These are phyloP conservation scores for Taphrorychus bicolor DNA, from an alignment of 2,888 invertebrate species.

Conservation along the genomic window DNA sequence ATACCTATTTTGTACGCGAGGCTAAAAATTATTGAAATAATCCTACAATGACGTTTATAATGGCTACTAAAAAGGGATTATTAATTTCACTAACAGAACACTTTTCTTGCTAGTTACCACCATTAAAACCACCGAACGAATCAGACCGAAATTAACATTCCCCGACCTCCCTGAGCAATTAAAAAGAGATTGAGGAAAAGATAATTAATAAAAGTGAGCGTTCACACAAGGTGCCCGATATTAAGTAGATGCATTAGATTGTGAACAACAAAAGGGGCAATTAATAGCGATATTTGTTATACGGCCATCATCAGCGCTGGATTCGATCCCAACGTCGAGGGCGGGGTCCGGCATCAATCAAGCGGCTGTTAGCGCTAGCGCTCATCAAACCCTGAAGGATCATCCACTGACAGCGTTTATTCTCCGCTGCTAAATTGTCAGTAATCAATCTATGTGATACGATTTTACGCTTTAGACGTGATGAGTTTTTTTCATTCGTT, in stretches of 20 bases:
- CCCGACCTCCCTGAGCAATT: constrained; percentile 8
- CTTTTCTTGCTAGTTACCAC: too few relatives aligned
- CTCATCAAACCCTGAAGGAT: constrained; percentile 51
- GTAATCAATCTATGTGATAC: constrained; percentile 51
- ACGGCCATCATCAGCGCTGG: constrained; percentile 34
- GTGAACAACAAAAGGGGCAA: constrained; percentile 47
- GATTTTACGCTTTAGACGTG: constrained; percentile 33
- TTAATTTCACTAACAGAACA: neutral
- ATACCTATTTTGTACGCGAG: neutral
- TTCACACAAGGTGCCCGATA: constrained; percentile 24
- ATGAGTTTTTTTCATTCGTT: constrained; percentile 19
- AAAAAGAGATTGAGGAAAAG: constrained; percentile 21
- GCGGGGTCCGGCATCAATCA: constrained; percentile 57
- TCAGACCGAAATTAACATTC: neutral
- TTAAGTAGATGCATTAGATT: constrained; percentile 45
- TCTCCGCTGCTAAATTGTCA: constrained; percentile 50
- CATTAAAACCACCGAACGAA: neutral
- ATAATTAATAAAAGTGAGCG: constrained; percentile 30
- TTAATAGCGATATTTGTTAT: constrained; percentile 53
- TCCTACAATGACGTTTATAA: neutral
- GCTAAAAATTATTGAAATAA: neutral
- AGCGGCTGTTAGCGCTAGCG: constrained; percentile 57
- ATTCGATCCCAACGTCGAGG: constrained; percentile 44
- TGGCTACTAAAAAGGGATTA: too few relatives aligned
- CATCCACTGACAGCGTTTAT: constrained; percentile 44